Conservation (phyloP, 2,797 vertebrate species). For the Anabacerthia variegaticeps region DNA sequence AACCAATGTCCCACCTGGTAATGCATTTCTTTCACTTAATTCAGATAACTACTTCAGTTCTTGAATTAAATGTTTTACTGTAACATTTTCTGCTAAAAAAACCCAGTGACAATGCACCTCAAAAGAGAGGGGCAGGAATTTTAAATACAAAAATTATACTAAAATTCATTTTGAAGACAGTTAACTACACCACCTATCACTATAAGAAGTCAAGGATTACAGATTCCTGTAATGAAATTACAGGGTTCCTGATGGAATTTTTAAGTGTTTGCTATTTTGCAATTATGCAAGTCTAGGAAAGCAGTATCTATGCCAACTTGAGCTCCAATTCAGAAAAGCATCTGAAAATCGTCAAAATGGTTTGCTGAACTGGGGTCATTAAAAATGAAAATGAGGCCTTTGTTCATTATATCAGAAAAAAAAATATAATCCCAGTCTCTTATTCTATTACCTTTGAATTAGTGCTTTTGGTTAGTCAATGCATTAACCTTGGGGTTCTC, state of each 20-base stretch:
- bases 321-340: slow-evolving; percentile 28
- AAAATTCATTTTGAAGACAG: background rate
- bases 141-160: background rate
- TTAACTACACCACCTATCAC: background rate
- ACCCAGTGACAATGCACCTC: background rate
- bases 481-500: slow-evolving; percentile 67
- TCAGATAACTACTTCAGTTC: background rate
- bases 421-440: background rate
- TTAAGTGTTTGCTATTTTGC: background rate
- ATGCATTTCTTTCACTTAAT: slow-evolving; percentile 57
- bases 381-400: background rate
- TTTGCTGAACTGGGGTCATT: slow-evolving; percentile 8
- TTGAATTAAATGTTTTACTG: background rate
- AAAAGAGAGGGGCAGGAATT: background rate
- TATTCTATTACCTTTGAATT: background rate
- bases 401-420: background rate
- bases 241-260: background rate
- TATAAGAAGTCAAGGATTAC: background rate
- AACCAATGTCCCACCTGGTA: slow-evolving; percentile 55
- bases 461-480: slow-evolving; percentile 52
- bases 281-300: background rate
- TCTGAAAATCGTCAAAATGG: background rate
- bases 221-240: background rate
- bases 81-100: background rate
- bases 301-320: background rate